A percentile compares a stretch with the other conserved stretches of the same genome.
phyloP scores from a whole-genome alignment of 2,888 invertebrate genomes.

The Diaprepes abbreviatus region DNA sequence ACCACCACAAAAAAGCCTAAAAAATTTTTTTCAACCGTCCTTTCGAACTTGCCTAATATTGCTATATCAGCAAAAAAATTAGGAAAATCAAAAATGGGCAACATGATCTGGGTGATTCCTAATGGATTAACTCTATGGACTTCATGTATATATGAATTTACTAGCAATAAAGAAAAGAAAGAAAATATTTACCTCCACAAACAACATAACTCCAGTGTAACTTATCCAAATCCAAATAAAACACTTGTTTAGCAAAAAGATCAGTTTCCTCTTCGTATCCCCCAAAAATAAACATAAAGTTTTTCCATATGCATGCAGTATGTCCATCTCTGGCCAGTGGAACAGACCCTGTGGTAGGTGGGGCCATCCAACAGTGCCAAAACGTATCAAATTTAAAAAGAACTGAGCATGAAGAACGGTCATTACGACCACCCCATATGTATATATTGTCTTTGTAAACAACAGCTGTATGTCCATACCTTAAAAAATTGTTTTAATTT shows the following conservation, averaged over 20 bases:
- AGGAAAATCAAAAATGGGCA: too few relatives aligned
- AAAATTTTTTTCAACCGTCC: too few relatives aligned
- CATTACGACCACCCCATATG: slow-evolving; percentile 95
- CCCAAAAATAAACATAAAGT: slow-evolving; percentile 91
- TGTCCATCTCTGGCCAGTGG: slow-evolving; percentile 93
- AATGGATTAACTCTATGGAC: too few relatives aligned
- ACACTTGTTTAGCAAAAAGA: slow-evolving; percentile 84
- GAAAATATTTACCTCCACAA: slow-evolving; percentile 72
- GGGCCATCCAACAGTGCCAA: slow-evolving; percentile 77
- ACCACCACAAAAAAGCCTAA: too few relatives aligned
- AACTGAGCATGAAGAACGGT: slow-evolving; percentile 83
- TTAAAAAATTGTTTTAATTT: slow-evolving; percentile 41
- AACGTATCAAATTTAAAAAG: slow-evolving; percentile 87
- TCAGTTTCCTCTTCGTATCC: slow-evolving; percentile 90
- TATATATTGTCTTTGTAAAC: slow-evolving; percentile 83
- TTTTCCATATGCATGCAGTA: slow-evolving; percentile 84
- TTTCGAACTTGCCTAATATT: too few relatives aligned
- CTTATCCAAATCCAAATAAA: slow-evolving; percentile 80
- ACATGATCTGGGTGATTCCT: too few relatives aligned
- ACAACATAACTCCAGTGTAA: slow-evolving; percentile 79
- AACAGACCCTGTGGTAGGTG: slow-evolving; percentile 75
- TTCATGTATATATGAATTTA: too few relatives aligned
- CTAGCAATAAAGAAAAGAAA: too few relatives aligned
- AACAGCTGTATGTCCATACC: slow-evolving; percentile 93
- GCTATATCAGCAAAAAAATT: too few relatives aligned